Conservation (phyloP, 2,797 vertebrate species). For the Picus viridis region DNA sequence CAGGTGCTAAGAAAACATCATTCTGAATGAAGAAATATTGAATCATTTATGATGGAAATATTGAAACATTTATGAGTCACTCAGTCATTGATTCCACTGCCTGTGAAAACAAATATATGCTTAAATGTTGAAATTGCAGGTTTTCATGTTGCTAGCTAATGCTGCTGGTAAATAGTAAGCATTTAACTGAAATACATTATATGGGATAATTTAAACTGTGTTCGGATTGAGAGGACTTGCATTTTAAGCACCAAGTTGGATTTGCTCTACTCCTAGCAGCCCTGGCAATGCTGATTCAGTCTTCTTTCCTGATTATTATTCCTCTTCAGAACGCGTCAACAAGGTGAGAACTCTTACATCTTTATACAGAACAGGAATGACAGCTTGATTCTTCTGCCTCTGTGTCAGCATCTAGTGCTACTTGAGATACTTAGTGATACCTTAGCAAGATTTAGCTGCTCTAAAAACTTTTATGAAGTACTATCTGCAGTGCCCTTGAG, state of each 20-base stretch:
- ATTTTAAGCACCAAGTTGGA: not conserved
- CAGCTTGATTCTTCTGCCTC: not conserved
- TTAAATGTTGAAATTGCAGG: not conserved
- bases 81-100: slow-evolving; percentile 19
- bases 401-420: not conserved
- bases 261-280: not conserved
- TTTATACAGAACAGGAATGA: not conserved
- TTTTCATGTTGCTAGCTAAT: slow-evolving; percentile 4
- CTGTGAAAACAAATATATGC: slow-evolving; percentile 1
- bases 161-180: not conserved
- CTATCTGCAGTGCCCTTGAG: not conserved
- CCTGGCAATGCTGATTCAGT: not conserved
- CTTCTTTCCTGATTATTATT: not conserved
- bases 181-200: slow-evolving; percentile 21
- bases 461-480: not conserved
- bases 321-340: not conserved
- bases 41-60: slow-evolving; percentile 14
- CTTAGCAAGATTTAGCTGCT: not conserved
- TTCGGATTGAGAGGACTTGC: not conserved
- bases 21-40: not conserved
- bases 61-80: slow-evolving; percentile 25
- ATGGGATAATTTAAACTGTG: not conserved
- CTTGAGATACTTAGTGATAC: not conserved
- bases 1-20: slow-evolving; percentile 5
- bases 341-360: not conserved